These are phyloP conservation scores for Osmerus mordax DNA, from an alignment of 2,113 vertebrate genomes.

Conservation along the genomic window DNA sequence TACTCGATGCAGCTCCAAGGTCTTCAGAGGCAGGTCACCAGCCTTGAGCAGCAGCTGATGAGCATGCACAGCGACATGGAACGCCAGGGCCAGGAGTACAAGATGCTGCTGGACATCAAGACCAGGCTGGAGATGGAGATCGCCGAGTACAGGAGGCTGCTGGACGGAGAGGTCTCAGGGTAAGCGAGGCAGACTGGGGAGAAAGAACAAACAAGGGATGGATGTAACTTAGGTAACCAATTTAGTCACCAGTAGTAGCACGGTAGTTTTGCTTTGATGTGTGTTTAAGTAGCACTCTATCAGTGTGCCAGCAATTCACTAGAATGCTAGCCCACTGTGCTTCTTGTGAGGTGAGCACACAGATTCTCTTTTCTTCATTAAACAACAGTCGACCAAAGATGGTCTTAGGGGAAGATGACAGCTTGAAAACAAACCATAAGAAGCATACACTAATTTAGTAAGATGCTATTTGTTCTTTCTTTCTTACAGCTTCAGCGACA, in stretches of 20 bases:
- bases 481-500: not conserved
- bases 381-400: too few species aligned
- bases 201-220: not conserved
- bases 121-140: conserved; percentile 89
- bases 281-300: too few species aligned
- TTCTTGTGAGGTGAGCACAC: too few species aligned
- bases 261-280: too few species aligned
- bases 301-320: too few species aligned
- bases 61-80: conserved; percentile 78
- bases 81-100: conserved; percentile 83
- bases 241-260: too few species aligned
- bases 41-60: conserved; percentile 76
- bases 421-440: too few species aligned
- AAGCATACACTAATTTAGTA: too few species aligned
- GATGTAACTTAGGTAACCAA: not conserved
- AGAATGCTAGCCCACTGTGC: too few species aligned
- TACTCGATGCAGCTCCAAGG: conserved; percentile 76
- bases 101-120: conserved; percentile 86
- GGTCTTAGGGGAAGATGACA: too few species aligned
- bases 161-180: conserved; percentile 81
- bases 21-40: conserved; percentile 75
- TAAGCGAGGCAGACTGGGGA: conserved; percentile 30
- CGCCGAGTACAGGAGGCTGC: conserved; percentile 83
- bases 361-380: too few species aligned
- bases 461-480: not conserved